Conservation (phyloP, 2,113 vertebrate genomes). For the Alethe castanea region DNA sequence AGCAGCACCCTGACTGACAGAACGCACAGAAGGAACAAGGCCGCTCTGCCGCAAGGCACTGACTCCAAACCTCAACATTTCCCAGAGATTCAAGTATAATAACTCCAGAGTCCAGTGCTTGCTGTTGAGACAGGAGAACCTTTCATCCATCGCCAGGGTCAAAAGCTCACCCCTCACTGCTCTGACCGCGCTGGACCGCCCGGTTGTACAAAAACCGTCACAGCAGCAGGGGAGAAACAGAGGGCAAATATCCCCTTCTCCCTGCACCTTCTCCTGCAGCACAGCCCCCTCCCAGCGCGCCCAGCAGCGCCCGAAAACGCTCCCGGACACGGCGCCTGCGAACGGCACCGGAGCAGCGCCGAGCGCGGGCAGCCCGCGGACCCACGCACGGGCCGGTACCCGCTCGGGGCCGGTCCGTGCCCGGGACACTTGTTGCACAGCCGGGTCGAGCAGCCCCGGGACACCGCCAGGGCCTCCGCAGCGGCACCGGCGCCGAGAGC, state of each 20-base stretch:
- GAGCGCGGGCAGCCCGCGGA: not conserved
- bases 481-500: not conserved
- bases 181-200: accelerated
- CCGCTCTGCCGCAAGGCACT: accelerated
- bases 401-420: not conserved
- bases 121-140: accelerated
- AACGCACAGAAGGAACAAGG: not conserved
- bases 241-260: accelerated
- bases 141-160: accelerated
- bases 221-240: accelerated
- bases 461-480: not conserved
- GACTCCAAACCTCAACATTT: not conserved
- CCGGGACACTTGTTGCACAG: not conserved
- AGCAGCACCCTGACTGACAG: not conserved
- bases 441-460: not conserved
- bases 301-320: not conserved
- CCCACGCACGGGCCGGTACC: not conserved
- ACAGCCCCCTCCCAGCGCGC: accelerated
- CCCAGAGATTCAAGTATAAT: accelerated
- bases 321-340: accelerated
- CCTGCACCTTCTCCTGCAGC: accelerated
- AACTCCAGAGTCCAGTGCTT: accelerated
- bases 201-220: accelerated
- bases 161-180: not conserved
- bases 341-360: not conserved